These are phyloP conservation scores for Sturmia bella DNA, from an alignment of 2,888 invertebrate genomes.

Conservation along the genomic window DNA sequence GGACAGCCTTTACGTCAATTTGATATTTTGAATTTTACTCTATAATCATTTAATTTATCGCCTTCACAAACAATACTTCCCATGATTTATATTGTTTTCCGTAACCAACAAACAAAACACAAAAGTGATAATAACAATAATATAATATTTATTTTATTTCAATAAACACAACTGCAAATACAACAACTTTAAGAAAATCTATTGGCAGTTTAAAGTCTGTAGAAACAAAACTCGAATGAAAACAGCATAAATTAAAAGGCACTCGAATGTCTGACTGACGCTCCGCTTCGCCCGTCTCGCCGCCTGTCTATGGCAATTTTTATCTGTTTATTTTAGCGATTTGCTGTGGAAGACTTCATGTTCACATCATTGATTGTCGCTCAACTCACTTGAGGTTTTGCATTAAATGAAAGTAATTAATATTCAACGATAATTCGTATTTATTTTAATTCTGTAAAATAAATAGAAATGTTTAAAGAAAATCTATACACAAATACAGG, in stretches of 20 bases:
- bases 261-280: neutral
- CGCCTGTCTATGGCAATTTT: neutral
- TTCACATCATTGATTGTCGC: conserved; percentile 15
- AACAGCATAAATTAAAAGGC: conserved; percentile 21
- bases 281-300: neutral
- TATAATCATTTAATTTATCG: conserved; percentile 38
- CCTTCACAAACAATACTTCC: neutral
- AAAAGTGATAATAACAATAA: neutral
- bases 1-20: too few relatives aligned
- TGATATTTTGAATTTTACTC: neutral
- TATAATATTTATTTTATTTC: neutral
- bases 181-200: conserved; percentile 24
- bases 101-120: neutral
- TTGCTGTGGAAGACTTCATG: conserved; percentile 13
- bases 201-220: conserved; percentile 15
- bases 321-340: conserved; percentile 2
- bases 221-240: conserved; percentile 7
- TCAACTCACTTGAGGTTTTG: conserved; percentile 46
- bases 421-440: conserved; percentile 37
- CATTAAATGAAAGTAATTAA: conserved; percentile 50
- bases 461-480: conserved; percentile 20
- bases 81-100: neutral
- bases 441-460: conserved; percentile 12
- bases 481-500: conserved; percentile 7
- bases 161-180: conserved; percentile 8